phyloP scores from a whole-genome alignment of 2,888 invertebrate genomes.

The Cantharis nigra region DNA sequence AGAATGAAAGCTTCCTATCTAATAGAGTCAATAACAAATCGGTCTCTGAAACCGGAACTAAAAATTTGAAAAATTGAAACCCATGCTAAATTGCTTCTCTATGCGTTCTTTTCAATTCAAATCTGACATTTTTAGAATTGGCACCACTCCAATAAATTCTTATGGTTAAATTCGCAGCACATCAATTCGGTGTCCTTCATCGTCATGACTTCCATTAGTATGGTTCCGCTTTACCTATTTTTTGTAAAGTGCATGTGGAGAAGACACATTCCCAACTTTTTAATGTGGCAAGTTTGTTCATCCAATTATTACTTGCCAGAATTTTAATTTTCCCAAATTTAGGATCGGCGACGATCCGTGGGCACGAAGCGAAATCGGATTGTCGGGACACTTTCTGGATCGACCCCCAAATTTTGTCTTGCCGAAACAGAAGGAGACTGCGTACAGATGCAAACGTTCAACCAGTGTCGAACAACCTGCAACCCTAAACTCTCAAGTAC shows the following conservation, averaged over 20 bases:
- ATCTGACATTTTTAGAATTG: not conserved
- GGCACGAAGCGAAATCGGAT: constrained; percentile 64
- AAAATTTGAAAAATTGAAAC: not conserved
- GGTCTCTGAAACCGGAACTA: too few relatives aligned
- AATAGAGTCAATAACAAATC: too few relatives aligned
- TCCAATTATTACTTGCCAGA: not conserved
- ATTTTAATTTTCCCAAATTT: constrained; percentile 7
- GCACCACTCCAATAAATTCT: not conserved
- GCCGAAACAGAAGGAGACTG: constrained; percentile 37
- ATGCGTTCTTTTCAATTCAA: not conserved
- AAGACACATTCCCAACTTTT: constrained; percentile 46
- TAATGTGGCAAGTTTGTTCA: constrained; percentile 44
- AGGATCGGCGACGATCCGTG: constrained; percentile 65
- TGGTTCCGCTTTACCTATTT: constrained; percentile 41
- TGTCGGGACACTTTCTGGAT: constrained; percentile 64
- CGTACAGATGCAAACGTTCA: constrained; percentile 47
- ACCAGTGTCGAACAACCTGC: constrained; percentile 45
- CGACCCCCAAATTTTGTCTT: constrained; percentile 51
- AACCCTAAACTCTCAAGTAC: not conserved
- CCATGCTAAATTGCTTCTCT: not conserved
- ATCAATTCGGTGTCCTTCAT: not conserved
- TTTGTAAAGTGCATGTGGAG: constrained; percentile 37
- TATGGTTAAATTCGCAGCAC: not conserved
- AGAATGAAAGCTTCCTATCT: too few relatives aligned
- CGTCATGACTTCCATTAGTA: not conserved